phyloP scores from a whole-genome alignment of 2,888 invertebrate genomes.

The Torymus aiolomorphi region DNA sequence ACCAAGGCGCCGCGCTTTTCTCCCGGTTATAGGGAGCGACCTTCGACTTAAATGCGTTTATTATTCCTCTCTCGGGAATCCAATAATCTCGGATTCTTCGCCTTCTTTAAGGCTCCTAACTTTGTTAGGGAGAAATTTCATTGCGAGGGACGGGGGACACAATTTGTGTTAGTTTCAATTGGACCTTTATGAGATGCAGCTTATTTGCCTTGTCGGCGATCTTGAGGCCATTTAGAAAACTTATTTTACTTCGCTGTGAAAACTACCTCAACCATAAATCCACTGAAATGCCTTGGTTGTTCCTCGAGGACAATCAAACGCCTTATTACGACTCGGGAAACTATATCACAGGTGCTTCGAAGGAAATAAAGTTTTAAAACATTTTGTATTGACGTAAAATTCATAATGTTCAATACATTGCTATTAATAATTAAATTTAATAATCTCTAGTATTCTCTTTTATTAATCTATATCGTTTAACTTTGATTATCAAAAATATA shows the following conservation, averaged over 20 bases:
- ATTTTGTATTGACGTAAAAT: no score
- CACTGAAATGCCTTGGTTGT: no score
- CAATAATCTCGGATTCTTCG: constrained; percentile 44
- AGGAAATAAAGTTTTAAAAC: no score
- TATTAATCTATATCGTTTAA: no score
- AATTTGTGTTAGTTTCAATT: constrained; percentile 27
- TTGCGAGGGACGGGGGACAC: background rate
- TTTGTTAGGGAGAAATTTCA: constrained; percentile 36
- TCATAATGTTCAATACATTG: no score
- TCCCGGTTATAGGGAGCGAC: background rate
- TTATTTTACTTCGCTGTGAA: background rate
- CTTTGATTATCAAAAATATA: no score
- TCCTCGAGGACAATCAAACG: no score
- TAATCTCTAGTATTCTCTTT: no score
- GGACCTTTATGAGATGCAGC: constrained; percentile 12
- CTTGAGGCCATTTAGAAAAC: constrained; percentile 2
- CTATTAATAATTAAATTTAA: no score
- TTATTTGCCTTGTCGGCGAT: background rate
- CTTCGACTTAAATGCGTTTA: constrained; percentile 42
- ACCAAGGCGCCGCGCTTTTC: background rate
- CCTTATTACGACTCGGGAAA: no score
- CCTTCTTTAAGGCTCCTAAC: constrained; percentile 16
- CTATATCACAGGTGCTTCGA: no score
- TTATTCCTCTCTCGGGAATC: constrained; percentile 31
- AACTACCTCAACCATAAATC: no score